phyloP scores from a whole-genome alignment of 1,140 invertebrate genomes.

The Drosophila sechellia region DNA sequence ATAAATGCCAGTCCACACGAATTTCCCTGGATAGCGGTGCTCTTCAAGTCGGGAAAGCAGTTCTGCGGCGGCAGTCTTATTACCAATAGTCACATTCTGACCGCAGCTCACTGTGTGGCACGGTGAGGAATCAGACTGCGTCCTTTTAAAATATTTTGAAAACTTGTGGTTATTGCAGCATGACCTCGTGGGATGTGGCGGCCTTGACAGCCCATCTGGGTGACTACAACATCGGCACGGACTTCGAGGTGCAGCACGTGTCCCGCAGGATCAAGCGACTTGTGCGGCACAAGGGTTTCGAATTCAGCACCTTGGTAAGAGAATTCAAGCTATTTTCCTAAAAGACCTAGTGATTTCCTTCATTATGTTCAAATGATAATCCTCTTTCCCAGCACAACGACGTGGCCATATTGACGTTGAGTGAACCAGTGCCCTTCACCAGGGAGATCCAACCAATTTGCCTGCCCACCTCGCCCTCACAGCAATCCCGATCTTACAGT shows the following conservation, averaged over 20 bases:
- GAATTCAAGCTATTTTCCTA: not conserved
- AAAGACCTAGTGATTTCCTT: not conserved
- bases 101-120: conserved; percentile 96
- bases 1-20: conserved; percentile 91
- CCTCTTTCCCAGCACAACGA: conserved; percentile 89
- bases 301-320: conserved; percentile 91
- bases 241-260: conserved; percentile 89
- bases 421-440: conserved; percentile 90
- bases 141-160: not conserved
- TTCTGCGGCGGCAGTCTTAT: conserved; percentile 95
- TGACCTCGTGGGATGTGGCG: conserved; percentile 94
- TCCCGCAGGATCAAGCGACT: conserved; percentile 92
- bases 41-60: conserved; percentile 93
- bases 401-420: conserved; percentile 93
- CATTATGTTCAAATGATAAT: not conserved
- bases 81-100: conserved; percentile 93
- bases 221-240: conserved; percentile 92
- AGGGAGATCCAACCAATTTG: conserved; percentile 93
- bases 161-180: conserved; percentile 86
- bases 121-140: conserved; percentile 86
- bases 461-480: conserved; percentile 87
- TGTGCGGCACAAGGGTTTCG: conserved; percentile 93
- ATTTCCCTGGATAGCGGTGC: conserved; percentile 94
- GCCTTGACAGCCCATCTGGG: conserved; percentile 91
- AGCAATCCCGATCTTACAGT: conserved; percentile 86